A percentile compares a stretch with the other conserved stretches of the same genome.
phyloP scores from a whole-genome alignment of 2,888 invertebrate genomes.

The Stenchaetothrips biformis region DNA sequence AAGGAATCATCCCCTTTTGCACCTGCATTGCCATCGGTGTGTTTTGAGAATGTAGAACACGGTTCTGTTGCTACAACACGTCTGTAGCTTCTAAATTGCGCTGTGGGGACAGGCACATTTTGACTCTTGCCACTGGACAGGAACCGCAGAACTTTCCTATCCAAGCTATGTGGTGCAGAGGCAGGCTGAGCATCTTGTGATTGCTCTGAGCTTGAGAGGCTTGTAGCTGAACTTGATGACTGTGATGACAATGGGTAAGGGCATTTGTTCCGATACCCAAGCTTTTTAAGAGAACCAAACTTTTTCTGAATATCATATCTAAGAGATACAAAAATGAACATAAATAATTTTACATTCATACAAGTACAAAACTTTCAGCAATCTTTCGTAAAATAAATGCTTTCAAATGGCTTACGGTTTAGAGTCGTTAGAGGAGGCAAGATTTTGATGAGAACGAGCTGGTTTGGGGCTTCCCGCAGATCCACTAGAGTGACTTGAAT shows the following conservation, averaged over 20 bases:
- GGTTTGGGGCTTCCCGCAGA: slow-evolving; percentile 30
- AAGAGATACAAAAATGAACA: slow-evolving; percentile 6
- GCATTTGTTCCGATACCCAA: slow-evolving; percentile 52
- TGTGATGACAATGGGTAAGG: slow-evolving; percentile 42
- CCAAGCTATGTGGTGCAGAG: slow-evolving; percentile 60
- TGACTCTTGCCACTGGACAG: slow-evolving; percentile 52
- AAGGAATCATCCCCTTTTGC: slow-evolving; percentile 33
- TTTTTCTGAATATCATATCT: slow-evolving; percentile 48
- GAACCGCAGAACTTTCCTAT: slow-evolving; percentile 62
- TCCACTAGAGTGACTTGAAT: slow-evolving; percentile 26
- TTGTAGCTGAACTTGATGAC: slow-evolving; percentile 5
- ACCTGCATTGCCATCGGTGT: slow-evolving; percentile 42
- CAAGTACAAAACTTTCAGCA: background rate
- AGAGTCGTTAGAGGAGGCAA: slow-evolving; percentile 32
- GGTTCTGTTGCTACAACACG: slow-evolving; percentile 54
- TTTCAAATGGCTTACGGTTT: slow-evolving; percentile 34
- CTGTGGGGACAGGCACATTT: slow-evolving; percentile 68
- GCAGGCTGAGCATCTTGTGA: slow-evolving; percentile 44
- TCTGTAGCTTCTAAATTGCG: slow-evolving; percentile 70
- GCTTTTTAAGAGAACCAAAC: slow-evolving; percentile 69
- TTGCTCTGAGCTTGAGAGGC: background rate
- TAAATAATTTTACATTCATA: background rate
- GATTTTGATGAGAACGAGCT: slow-evolving; percentile 34
- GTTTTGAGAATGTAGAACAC: slow-evolving; percentile 45
- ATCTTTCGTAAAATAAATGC: background rate